Percentiles rank a stretch among this genome's conserved stretches.
phyloP scores from a whole-genome alignment of 1,140 invertebrate species.

The Micrasema longulum region DNA sequence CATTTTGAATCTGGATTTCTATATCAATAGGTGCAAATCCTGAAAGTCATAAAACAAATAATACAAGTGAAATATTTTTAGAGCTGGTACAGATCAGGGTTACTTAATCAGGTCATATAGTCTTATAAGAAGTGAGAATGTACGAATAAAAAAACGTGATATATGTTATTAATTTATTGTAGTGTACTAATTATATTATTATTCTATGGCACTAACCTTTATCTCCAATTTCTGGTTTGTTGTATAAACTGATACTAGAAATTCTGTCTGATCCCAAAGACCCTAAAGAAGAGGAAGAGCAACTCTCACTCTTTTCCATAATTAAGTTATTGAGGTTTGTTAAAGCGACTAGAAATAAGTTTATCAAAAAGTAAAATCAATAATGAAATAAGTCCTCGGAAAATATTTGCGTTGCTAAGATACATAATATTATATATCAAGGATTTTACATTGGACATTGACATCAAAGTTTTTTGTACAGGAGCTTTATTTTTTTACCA shows the following conservation, averaged over 20 bases:
- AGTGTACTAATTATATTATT: no score
- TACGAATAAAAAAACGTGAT: background rate
- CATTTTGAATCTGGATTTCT: conserved; percentile 65
- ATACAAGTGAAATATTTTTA: background rate
- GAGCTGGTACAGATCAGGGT: no score
- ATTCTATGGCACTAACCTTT: conserved; percentile 29
- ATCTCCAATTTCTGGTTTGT: conserved; percentile 15
- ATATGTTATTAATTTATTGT: background rate
- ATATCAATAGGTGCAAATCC: conserved; percentile 62
- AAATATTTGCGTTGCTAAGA: conserved; percentile 22
- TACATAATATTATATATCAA: background rate
- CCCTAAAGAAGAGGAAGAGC: no score
- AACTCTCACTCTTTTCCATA: background rate
- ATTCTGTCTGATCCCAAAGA: conserved; percentile 21
- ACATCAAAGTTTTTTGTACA: no score
- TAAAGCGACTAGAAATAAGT: no score
- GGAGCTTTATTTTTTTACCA: conserved; percentile 10
- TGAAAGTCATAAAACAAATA: conserved; percentile 2
- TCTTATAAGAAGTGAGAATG: background rate
- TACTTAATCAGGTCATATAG: no score
- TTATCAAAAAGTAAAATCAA: conserved; percentile 6
- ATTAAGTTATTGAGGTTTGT: background rate
- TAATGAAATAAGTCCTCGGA: background rate
- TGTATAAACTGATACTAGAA: conserved; percentile 27
- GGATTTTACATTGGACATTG: no score